These are phyloP conservation scores for Nasonia giraulti DNA, from an alignment of 1,140 invertebrate genomes.

Conservation along the genomic window DNA sequence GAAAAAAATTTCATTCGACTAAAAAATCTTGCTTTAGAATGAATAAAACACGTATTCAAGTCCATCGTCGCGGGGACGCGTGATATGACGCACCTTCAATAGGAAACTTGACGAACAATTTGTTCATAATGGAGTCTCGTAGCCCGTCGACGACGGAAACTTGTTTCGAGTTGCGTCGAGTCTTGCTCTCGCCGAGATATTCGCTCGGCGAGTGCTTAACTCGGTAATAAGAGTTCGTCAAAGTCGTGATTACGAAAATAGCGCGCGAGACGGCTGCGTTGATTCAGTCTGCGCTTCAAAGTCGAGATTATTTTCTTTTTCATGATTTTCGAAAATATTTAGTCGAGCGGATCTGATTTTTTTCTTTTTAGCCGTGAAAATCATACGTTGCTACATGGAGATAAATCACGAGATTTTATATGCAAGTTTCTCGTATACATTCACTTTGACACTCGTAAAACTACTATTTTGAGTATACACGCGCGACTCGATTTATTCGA, in stretches of 20 bases:
- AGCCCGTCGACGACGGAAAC: neutral
- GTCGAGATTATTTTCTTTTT: too few relatives aligned
- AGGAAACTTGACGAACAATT: neutral
- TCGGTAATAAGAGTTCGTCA: slow-evolving; percentile 42
- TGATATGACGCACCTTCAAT: too few relatives aligned
- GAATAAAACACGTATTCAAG: too few relatives aligned
- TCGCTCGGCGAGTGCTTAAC: slow-evolving; percentile 6
- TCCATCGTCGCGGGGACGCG: too few relatives aligned
- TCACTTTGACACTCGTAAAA: neutral
- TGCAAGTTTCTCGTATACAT: neutral
- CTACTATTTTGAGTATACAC: neutral
- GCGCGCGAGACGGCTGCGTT: neutral
- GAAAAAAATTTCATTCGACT: too few relatives aligned
- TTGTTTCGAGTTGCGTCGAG: slow-evolving; percentile 21
- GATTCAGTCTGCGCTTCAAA: neutral
- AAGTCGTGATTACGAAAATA: slow-evolving; percentile 45
- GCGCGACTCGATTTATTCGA: neutral
- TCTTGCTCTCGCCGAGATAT: neutral
- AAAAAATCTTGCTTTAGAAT: too few relatives aligned
- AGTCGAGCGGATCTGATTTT: neutral
- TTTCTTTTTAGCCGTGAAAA: neutral
- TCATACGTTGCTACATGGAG: neutral
- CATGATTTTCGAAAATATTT: too few relatives aligned
- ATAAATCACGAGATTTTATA: neutral
- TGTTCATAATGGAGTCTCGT: neutral